phyloP scores from a whole-genome alignment of 2,888 invertebrate genomes.

The Agapetus fuscipes region DNA sequence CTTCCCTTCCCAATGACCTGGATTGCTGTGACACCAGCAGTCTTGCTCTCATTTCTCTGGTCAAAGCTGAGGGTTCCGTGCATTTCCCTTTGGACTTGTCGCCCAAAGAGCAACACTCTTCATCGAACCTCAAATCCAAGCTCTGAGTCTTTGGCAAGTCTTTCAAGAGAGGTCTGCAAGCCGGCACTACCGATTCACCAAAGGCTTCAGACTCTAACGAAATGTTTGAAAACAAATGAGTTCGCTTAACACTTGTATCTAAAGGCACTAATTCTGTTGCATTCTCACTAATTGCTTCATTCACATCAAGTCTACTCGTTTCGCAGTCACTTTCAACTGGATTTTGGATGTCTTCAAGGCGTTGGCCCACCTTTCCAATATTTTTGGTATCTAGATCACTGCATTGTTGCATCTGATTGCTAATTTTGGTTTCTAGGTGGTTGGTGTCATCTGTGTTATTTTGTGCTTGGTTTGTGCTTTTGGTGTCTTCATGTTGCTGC shows the following conservation, averaged over 20 bases:
- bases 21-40: constrained; percentile 18
- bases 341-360: too few relatives aligned
- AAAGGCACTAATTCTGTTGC: neutral
- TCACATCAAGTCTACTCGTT: too few relatives aligned
- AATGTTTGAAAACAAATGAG: too few relatives aligned
- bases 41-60: constrained; percentile 27
- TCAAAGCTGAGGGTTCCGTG: constrained; percentile 30
- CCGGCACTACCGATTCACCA: constrained; percentile 11
- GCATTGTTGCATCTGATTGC: too few relatives aligned
- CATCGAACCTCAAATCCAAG: constrained; percentile 23
- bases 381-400: too few relatives aligned
- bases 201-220: constrained; percentile 11
- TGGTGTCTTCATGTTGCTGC: too few relatives aligned
- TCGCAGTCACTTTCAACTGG: too few relatives aligned
- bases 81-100: constrained; percentile 3
- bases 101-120: constrained; percentile 1
- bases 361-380: too few relatives aligned
- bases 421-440: too few relatives aligned
- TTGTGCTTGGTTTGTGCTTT: too few relatives aligned
- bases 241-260: neutral
- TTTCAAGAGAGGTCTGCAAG: constrained; percentile 17
- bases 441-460: too few relatives aligned
- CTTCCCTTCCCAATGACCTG: constrained; percentile 19
- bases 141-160: constrained; percentile 25
- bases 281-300: neutral